Percentiles rank a stretch among this genome's conserved stretches.
Evolutionary conservation across 2,888 invertebrate species (phyloP).

Genomic region (Sericinus montela): DNA sequence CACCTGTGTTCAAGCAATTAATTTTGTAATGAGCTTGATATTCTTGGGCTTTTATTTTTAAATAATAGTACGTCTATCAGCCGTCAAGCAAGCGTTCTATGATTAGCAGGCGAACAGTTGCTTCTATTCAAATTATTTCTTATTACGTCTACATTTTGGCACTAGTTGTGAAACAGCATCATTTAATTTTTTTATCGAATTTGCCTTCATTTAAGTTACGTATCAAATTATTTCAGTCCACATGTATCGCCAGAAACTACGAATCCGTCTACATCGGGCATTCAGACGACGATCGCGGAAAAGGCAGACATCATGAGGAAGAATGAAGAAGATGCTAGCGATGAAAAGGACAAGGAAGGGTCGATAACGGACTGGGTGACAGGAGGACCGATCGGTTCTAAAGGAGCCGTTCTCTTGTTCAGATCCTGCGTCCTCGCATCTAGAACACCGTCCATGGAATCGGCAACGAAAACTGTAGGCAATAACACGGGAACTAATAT

Average conservation of each 20-base stretch:
- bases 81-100: no score
- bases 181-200: neutral
- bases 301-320: conserved; percentile 62
- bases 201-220: no score
- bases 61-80: no score
- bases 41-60: no score
- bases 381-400: conserved; percentile 81
- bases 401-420: conserved; percentile 83
- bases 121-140: no score
- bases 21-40: no score
- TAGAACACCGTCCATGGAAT: conserved; percentile 65
- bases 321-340: conserved; percentile 54
- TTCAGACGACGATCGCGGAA: conserved; percentile 41
- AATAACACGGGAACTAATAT: conserved; percentile 67
- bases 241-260: conserved; percentile 70
- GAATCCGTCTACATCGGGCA: conserved; percentile 71
- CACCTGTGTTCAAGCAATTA: no score
- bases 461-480: conserved; percentile 58
- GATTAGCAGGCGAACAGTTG: no score
- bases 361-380: conserved; percentile 75
- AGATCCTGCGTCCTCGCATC: conserved; percentile 81
- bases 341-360: conserved; percentile 47
- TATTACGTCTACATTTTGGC: neutral
- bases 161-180: neutral
- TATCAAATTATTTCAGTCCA: conserved; percentile 57